These are phyloP conservation scores for Ophiodon elongatus DNA, from an alignment of 2,113 vertebrate genomes.

Conservation along the genomic window DNA sequence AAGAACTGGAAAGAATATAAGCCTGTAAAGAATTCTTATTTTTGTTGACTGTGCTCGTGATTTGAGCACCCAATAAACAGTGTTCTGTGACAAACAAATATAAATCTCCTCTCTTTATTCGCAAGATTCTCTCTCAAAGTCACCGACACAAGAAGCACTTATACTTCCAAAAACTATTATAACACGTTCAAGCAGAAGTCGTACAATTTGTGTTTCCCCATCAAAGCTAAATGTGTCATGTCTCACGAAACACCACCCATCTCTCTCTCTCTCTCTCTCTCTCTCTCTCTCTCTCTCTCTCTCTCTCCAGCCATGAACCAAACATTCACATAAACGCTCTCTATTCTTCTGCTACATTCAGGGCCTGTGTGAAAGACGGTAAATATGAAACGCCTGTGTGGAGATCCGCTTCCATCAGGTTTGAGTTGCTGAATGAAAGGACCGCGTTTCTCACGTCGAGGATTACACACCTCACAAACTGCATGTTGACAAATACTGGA, in stretches of 20 bases:
- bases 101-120: constrained; percentile 17
- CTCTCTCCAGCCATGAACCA: constrained; percentile 44
- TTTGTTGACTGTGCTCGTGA: background rate
- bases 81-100: background rate
- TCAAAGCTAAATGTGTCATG: constrained; percentile 73
- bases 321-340: constrained; percentile 50
- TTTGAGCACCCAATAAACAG: background rate
- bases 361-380: background rate
- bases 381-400: background rate
- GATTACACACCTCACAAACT: no score
- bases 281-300: constrained; percentile 10
- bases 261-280: background rate
- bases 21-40: background rate
- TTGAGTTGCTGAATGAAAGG: background rate
- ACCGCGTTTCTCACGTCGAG: background rate
- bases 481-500: background rate
- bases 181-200: constrained; percentile 54
- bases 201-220: constrained; percentile 65
- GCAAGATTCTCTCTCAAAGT: constrained; percentile 44
- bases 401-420: background rate
- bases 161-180: constrained; percentile 47
- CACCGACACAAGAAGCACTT: constrained; percentile 42
- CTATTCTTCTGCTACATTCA: constrained; percentile 28
- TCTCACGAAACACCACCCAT: constrained; percentile 72
- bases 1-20: background rate